Evolutionary conservation across 2,113 vertebrate genomes (phyloP).

Genomic region (Geococcyx californianus): DNA sequence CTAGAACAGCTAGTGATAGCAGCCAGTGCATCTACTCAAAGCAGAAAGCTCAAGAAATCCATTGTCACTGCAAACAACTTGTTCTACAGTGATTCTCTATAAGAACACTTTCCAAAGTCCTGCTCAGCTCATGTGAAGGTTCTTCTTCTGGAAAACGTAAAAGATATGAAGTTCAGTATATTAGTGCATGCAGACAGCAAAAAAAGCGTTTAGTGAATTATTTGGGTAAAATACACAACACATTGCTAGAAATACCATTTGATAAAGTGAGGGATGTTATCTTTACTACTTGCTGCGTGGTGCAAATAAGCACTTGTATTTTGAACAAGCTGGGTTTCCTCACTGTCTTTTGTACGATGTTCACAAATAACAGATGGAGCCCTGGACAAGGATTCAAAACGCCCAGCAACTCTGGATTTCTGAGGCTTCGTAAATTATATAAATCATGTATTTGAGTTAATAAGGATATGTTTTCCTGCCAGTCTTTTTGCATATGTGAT

Average conservation of each 20-base stretch:
- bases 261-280: neutral
- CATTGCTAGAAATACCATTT: neutral
- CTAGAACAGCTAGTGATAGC: constrained; percentile 12
- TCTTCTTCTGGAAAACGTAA: neutral
- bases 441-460: neutral
- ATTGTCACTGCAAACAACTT: neutral
- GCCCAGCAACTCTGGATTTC: neutral
- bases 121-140: neutral
- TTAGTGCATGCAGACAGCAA: neutral
- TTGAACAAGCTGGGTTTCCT: neutral
- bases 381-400: neutral
- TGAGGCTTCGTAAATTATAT: neutral
- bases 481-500: fast-evolving
- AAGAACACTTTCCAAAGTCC: neutral
- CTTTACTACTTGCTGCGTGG: neutral
- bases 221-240: neutral
- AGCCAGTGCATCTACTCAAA: neutral
- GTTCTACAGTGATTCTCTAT: neutral
- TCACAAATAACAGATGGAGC: neutral
- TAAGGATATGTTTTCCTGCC: neutral
- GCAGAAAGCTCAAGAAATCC: neutral
- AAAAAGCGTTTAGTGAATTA: neutral
- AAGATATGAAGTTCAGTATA: neutral
- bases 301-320: neutral
- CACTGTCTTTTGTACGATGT: neutral